Evolutionary conservation across 2,888 invertebrate genomes (phyloP).

Genomic region (Rhagonycha lutea): DNA sequence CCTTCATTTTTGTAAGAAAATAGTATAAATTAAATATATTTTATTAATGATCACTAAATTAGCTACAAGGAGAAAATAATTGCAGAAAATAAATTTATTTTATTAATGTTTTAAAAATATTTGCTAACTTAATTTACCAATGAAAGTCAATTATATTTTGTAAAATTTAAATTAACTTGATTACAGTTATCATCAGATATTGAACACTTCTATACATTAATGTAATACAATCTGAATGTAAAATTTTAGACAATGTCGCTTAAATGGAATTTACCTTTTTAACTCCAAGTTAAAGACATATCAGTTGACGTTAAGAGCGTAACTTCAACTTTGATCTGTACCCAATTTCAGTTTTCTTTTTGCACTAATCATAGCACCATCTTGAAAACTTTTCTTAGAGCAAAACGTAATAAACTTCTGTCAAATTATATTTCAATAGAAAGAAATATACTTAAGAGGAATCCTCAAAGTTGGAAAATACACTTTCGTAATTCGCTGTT

Average conservation of each 20-base stretch:
- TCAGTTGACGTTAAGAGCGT: not conserved
- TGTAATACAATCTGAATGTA: not conserved
- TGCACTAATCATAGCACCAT: not conserved
- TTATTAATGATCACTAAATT: no score
- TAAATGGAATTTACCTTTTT: not conserved
- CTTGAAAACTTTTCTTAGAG: not conserved
- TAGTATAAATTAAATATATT: not conserved
- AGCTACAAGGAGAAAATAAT: not conserved
- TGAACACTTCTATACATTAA: no score
- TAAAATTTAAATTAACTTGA: no score
- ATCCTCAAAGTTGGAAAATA: no score
- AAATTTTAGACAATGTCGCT: not conserved
- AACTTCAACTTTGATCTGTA: not conserved
- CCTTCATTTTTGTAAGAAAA: conserved; percentile 20
- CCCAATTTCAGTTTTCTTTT: not conserved
- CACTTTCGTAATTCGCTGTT: no score
- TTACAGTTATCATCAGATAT: no score
- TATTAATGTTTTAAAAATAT: no score
- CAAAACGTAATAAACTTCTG: not conserved
- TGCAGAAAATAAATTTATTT: not conserved
- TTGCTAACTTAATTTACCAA: no score
- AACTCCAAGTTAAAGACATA: not conserved
- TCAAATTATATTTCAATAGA: no score
- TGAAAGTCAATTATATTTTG: no score
- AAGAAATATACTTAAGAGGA: no score